Evolutionary conservation across 2,113 vertebrate species (phyloP).

Genomic region (Podarcis raffonei): DNA sequence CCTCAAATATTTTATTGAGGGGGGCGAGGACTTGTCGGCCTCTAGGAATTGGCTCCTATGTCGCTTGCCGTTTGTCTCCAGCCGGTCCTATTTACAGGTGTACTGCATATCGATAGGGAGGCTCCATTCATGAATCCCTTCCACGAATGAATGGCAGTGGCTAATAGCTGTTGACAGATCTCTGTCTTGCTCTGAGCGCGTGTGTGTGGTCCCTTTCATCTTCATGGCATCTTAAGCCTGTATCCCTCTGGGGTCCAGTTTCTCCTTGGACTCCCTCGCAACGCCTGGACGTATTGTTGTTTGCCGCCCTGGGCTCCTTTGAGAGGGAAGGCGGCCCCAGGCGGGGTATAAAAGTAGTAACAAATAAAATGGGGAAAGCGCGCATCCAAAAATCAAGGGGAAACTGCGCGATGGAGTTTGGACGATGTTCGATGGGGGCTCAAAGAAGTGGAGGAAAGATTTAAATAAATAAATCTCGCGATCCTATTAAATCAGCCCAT

Average conservation of each 20-base stretch:
- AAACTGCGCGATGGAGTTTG: background rate
- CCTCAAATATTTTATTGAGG: no score
- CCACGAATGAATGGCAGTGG: background rate
- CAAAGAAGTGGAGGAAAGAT: background rate
- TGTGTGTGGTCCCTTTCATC: background rate
- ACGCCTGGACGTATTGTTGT: no score
- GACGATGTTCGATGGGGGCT: background rate
- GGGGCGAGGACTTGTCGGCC: no score
- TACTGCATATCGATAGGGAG: background rate
- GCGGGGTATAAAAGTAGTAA: no score
- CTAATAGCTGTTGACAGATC: background rate
- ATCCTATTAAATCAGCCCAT: no score
- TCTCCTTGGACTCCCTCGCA: background rate
- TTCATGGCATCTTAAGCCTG: background rate
- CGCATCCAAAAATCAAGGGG: background rate
- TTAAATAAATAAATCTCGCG: background rate
- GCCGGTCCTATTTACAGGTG: background rate
- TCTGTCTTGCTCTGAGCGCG: background rate
- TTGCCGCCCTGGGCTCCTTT: no score
- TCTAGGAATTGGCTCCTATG: no score
- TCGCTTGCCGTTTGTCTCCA: background rate
- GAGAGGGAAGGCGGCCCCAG: no score
- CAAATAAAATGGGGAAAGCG: background rate
- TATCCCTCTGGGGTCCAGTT: background rate
- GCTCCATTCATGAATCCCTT: background rate